Base-by-base conservation (phyloP, 2,113 vertebrate species). In the Cebidichthys violaceus region DNA sequence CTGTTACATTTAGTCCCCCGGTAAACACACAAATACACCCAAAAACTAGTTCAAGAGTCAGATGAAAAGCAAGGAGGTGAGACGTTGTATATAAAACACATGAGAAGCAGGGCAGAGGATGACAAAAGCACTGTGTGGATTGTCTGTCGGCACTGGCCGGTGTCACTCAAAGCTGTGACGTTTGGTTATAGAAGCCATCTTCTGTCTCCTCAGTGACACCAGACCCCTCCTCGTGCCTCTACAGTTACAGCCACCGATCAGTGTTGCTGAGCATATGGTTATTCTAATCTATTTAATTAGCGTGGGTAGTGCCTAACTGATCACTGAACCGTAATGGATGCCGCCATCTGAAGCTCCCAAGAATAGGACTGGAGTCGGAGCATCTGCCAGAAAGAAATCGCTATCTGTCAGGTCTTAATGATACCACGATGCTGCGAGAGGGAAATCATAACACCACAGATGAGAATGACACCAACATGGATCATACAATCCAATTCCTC, bases 261-360 rank as follows among this genome's bases (percentile, higher is more conserved):
- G 43, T 52, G 68, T 64, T 67, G 39, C 77, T 65, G 73, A 79
- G 22, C 84, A 79, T 87, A 74, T 78, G 54, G 60, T 74, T 82
- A 61, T 59, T 77, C 50, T 70, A 59, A 77, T 71, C 59, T 43
- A 1, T 43, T 76, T 80, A 62, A 82, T 84, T 80, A 82, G 61
- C 13, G 11, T 77, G 45, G 33, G 24, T 55, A n/a, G 69, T 71
- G 54, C 22, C 70, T 50, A 13, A 64, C 62, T 75, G 35, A 86
- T 70, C 64, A 27, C 45, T n/a, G 22, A 75, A 65, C 54, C 50
- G 1, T 73, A 74, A 81, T 73, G 65, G 24, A 35, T 17, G 4
- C 73, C 37, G 50, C 75, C 82, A 66, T 89, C 60, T 69, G 72
- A 75, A 35, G 69, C 72, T 82, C 80, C 80, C 18, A 74, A 82